These are phyloP conservation scores for Hyles lineata DNA, from an alignment of 2,888 invertebrate genomes.

Conservation along the genomic window DNA sequence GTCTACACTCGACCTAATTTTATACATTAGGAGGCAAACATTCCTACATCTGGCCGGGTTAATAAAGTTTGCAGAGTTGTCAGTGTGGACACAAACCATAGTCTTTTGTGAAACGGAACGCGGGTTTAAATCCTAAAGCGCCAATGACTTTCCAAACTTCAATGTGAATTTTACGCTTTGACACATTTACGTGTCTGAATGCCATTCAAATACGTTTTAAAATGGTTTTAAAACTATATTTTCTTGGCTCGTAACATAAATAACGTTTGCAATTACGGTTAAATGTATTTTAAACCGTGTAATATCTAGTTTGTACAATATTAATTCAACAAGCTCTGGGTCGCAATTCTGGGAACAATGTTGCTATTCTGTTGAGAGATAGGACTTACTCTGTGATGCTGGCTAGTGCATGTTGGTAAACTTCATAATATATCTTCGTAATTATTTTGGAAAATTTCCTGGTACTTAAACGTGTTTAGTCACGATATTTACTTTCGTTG, in stretches of 20 bases:
- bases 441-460: no score
- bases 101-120: slow-evolving; percentile 23
- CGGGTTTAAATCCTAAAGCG: slow-evolving; percentile 9
- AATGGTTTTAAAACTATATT: no score
- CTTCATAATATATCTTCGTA: no score
- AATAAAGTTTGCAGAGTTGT: slow-evolving; percentile 24
- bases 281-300: neutral
- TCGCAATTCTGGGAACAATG: no score
- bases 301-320: neutral
- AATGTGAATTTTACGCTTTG: slow-evolving; percentile 25
- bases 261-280: neutral
- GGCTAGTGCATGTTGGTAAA: no score
- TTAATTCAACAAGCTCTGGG: no score
- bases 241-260: neutral
- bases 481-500: no score
- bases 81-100: slow-evolving; percentile 22
- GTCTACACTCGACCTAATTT: slow-evolving; percentile 19
- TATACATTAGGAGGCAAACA: slow-evolving; percentile 10
- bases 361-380: no score
- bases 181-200: slow-evolving; percentile 15
- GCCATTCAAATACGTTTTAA: slow-evolving; percentile 7
- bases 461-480: no score
- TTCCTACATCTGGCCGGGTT: slow-evolving; percentile 8
- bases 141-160: slow-evolving; percentile 18
- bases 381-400: no score